These are phyloP conservation scores for Aegithalos caudatus DNA, from an alignment of 2,113 vertebrate species.

Conservation along the genomic window DNA sequence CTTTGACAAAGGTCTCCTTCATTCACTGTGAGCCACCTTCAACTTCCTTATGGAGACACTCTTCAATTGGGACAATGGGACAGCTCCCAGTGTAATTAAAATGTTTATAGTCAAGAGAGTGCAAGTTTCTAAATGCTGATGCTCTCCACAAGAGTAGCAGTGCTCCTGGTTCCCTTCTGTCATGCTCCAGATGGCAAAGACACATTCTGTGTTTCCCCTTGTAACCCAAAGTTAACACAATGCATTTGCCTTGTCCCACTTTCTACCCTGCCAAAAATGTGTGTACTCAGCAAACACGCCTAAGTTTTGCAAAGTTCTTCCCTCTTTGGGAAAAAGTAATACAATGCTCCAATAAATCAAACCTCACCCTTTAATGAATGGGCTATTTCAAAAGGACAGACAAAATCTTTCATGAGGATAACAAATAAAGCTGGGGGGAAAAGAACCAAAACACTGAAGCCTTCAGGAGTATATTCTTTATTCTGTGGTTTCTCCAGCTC, in stretches of 20 bases:
- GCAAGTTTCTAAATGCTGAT: background rate
- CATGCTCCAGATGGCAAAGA: background rate
- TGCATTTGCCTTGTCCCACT: background rate
- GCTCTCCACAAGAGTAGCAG: background rate
- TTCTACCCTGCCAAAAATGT: background rate
- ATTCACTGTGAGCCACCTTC: background rate
- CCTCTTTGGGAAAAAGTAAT: background rate
- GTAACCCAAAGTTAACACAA: background rate
- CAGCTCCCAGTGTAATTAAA: background rate
- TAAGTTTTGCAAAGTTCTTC: background rate
- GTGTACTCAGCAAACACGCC: fast-evolving
- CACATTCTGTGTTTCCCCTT: background rate
- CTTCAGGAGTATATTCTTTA: background rate
- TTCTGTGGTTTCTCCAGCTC: background rate
- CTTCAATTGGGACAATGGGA: background rate
- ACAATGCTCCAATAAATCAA: background rate
- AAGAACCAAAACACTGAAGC: background rate
- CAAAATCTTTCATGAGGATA: background rate
- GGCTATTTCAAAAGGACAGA: background rate
- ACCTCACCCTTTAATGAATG: background rate
- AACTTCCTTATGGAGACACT: background rate
- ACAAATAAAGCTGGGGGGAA: background rate
- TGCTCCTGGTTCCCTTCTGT: background rate
- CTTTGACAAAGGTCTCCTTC: background rate
- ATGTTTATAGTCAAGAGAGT: background rate